A percentile compares a stretch with the other conserved stretches of the same genome.
Evolutionary conservation across 2,113 vertebrate species (phyloP).

Genomic region (Ceyx margarethae): DNA sequence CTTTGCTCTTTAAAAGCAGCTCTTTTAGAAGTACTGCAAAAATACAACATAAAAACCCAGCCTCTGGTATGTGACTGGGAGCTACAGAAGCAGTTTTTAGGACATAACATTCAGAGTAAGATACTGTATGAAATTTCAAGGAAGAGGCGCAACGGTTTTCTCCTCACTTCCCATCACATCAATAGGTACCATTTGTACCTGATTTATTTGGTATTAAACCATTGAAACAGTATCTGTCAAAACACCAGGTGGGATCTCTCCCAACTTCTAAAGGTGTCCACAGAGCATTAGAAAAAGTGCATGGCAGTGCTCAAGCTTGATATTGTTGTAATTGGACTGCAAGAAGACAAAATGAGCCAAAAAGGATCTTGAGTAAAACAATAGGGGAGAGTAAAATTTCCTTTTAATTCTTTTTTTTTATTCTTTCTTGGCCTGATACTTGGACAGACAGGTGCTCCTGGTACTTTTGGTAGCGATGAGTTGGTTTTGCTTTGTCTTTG

Average conservation of each 20-base stretch:
- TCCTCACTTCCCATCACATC: rapidly evolving
- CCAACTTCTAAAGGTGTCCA: background rate
- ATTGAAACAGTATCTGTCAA: background rate
- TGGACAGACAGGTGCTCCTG: background rate
- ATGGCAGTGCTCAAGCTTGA: background rate
- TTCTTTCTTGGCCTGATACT: background rate
- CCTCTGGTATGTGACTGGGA: conserved; percentile 68
- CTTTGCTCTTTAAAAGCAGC: background rate
- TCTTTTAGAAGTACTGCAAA: conserved; percentile 73
- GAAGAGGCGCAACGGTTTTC: background rate
- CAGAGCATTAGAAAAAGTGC: background rate
- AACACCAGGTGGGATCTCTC: background rate
- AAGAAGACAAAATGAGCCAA: background rate
- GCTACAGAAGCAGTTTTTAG: conserved; percentile 71
- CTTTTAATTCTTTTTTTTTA: background rate
- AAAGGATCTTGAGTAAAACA: background rate
- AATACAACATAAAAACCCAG: conserved; percentile 77
- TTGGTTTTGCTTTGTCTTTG: background rate
- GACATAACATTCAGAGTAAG: conserved; percentile 51
- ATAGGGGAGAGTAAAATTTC: background rate
- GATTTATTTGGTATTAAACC: background rate
- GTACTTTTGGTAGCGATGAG: background rate
- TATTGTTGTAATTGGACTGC: background rate
- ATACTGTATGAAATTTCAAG: conserved; percentile 63
- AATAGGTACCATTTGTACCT: background rate